These are phyloP conservation scores for Pyrgilauda ruficollis DNA, from an alignment of 2,113 vertebrate species.

Conservation along the genomic window DNA sequence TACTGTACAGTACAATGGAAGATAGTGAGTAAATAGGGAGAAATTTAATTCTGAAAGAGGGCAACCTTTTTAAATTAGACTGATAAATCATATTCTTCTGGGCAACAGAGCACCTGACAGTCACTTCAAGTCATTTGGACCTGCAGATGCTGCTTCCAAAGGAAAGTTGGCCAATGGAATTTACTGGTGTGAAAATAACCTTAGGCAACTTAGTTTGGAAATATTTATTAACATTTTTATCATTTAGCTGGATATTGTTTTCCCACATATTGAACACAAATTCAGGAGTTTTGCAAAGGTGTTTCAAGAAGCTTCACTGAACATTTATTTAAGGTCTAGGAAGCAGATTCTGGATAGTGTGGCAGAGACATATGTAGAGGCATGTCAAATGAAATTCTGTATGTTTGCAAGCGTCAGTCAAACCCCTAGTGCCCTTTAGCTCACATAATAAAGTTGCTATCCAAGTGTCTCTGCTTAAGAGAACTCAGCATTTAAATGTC, in stretches of 20 bases:
- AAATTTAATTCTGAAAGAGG: background rate
- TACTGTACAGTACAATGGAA: background rate
- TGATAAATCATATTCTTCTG: background rate
- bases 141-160: background rate
- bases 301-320: background rate
- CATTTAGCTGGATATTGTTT: background rate
- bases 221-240: background rate
- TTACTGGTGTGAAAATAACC: background rate
- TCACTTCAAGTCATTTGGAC: background rate
- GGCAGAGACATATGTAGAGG: background rate
- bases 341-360: background rate
- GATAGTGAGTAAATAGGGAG: background rate
- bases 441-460: background rate
- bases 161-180: background rate
- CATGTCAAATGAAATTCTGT: background rate
- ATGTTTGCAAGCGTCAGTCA: background rate
- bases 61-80: background rate
- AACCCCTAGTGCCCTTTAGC: background rate
- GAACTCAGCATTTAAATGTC: slow-evolving; percentile 23
- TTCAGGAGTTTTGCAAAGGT: background rate
- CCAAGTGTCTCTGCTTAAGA: slow-evolving; percentile 8
- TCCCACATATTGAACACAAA: background rate
- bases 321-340: background rate
- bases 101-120: background rate
- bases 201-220: background rate